Evolutionary conservation across 2,113 vertebrate genomes (phyloP).

Genomic region (Myotis yumanensis): DNA sequence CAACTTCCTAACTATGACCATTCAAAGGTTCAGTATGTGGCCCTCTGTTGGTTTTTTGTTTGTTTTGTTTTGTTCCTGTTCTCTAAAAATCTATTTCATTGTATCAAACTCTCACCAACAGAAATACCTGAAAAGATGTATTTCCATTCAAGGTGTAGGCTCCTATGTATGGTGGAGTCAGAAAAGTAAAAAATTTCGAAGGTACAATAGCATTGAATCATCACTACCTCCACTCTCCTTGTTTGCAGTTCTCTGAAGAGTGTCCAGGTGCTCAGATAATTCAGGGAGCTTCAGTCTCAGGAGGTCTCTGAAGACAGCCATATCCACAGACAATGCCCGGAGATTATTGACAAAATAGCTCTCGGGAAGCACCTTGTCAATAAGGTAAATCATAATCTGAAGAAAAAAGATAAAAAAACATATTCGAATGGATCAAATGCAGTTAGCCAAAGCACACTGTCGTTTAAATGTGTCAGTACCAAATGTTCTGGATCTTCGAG

Average conservation of each 20-base stretch:
- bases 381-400: slow-evolving; percentile 99
- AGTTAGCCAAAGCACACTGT: neutral
- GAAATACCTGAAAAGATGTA: neutral
- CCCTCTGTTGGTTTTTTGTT: neutral
- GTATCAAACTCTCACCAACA: neutral
- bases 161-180: neutral
- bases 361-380: slow-evolving; percentile 98
- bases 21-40: neutral
- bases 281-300: slow-evolving; percentile 91
- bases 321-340: slow-evolving; percentile 94
- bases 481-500: slow-evolving; percentile 10
- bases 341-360: slow-evolving; percentile 99
- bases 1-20: neutral
- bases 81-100: neutral
- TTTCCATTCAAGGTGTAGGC: neutral
- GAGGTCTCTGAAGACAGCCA: slow-evolving; percentile 94
- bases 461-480: neutral
- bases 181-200: neutral
- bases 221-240: slow-evolving; percentile 88
- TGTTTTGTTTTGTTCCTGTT: neutral
- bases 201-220: neutral
- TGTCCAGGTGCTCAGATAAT: slow-evolving; percentile 90
- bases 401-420: slow-evolving; percentile 38
- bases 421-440: neutral
- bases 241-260: slow-evolving; percentile 90